Conservation (phyloP, 2,113 vertebrate species). For the Deroptyus accipitrinus region DNA sequence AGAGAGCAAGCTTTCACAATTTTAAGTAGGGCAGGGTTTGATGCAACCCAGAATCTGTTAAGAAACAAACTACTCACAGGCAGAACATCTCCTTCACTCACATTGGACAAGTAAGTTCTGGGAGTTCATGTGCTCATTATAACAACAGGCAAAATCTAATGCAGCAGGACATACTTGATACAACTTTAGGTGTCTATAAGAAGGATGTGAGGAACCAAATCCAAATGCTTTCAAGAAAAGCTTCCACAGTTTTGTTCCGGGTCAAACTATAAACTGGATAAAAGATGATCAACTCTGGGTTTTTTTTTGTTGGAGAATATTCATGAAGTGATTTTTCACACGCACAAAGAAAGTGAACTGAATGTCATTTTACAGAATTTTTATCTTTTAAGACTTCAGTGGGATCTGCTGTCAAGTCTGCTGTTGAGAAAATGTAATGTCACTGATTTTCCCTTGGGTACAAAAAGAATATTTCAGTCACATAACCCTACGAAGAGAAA, state of each 20-base stretch:
- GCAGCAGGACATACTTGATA: not conserved
- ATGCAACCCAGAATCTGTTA: not conserved
- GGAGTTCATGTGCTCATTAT: not conserved
- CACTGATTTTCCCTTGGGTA: not conserved
- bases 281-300: not conserved
- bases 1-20: not conserved
- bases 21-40: not conserved
- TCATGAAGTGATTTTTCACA: not conserved
- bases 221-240: not conserved
- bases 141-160: not conserved
- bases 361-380: not conserved
- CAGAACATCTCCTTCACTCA: not conserved
- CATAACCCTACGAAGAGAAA: not conserved
- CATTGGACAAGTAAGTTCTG: not conserved
- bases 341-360: not conserved
- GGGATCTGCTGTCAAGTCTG: not conserved
- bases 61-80: not conserved
- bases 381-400: not conserved
- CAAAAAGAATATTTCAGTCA: conserved; percentile 4
- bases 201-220: not conserved
- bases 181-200: not conserved
- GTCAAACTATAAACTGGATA: not conserved
- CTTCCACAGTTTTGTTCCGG: not conserved
- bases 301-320: not conserved
- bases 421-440: not conserved